These are phyloP conservation scores for Cephalopterus ornatus DNA, from an alignment of 2,113 vertebrate genomes.

Conservation along the genomic window DNA sequence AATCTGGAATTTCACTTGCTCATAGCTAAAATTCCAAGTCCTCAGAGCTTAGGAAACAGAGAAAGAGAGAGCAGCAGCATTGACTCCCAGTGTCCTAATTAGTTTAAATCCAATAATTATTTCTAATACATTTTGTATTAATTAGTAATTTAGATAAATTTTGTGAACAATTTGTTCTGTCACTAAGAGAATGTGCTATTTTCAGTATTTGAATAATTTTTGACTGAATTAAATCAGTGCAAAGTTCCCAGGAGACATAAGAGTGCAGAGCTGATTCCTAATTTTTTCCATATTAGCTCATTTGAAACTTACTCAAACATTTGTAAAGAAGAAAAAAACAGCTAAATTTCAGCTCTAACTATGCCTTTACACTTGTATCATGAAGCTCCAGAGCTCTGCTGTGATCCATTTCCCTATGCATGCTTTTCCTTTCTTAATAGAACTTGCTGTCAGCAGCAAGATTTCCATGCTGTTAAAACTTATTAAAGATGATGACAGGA, in stretches of 20 bases:
- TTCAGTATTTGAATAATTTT: background rate
- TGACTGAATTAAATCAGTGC: background rate
- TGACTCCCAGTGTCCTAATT: background rate
- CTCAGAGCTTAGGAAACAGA: background rate
- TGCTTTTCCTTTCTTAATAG: background rate
- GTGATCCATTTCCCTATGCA: background rate
- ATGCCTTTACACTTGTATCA: background rate
- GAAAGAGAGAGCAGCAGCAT: background rate
- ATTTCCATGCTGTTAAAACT: constrained; percentile 3
- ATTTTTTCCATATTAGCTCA: background rate
- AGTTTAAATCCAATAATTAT: background rate
- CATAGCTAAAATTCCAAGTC: background rate
- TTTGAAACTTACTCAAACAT: background rate
- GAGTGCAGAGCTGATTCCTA: background rate
- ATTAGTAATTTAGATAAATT: background rate
- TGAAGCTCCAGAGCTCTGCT: background rate
- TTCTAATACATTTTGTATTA: background rate
- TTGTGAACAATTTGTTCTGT: background rate
- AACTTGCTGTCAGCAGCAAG: background rate
- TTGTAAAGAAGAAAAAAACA: background rate
- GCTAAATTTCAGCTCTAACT: background rate
- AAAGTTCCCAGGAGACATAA: background rate
- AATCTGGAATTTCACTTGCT: background rate
- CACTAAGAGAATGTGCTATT: background rate
- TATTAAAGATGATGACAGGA: background rate